Percentiles rank a stretch among this genome's conserved stretches.
phyloP scores from a whole-genome alignment of 2,113 vertebrate genomes.

The Corapipo altera region DNA sequence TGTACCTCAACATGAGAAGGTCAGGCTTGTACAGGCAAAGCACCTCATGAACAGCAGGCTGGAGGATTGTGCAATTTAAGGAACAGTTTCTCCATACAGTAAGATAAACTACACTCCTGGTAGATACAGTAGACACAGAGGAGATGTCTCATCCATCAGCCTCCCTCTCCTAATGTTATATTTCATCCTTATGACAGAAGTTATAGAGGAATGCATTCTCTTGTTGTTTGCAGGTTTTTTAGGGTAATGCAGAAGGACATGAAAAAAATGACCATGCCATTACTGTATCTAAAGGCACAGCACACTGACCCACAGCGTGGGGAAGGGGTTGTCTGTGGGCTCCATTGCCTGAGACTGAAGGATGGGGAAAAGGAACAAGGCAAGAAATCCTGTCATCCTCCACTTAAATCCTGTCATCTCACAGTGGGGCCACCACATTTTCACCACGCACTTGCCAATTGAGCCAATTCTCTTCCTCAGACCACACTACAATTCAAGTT shows the following conservation, averaged over 20 bases:
- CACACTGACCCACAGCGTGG: not conserved
- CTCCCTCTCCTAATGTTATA: not conserved
- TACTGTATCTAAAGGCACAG: not conserved
- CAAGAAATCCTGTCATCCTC: too few relatives aligned
- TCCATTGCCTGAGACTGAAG: not conserved
- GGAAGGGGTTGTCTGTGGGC: not conserved
- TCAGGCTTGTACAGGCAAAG: not conserved
- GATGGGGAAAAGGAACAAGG: not conserved
- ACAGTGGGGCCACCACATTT: not conserved
- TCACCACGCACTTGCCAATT: not conserved
- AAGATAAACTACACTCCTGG: not conserved
- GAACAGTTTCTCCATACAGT: not conserved
- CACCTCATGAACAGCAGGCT: not conserved
- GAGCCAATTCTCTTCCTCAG: not conserved
- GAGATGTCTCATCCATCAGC: not conserved
- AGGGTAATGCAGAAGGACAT: not conserved
- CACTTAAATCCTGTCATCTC: accelerated
- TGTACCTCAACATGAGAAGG: not conserved
- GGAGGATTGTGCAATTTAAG: not conserved
- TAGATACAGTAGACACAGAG: accelerated
- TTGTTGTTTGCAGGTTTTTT: accelerated
- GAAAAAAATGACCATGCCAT: not conserved
- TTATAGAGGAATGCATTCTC: not conserved
- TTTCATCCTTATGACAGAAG: not conserved
- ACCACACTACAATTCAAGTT: not conserved